A percentile compares a stretch with the other conserved stretches of the same genome.
These are phyloP conservation scores for Coenonympha glycerion DNA, from an alignment of 2,888 invertebrate genomes.

Conservation along the genomic window DNA sequence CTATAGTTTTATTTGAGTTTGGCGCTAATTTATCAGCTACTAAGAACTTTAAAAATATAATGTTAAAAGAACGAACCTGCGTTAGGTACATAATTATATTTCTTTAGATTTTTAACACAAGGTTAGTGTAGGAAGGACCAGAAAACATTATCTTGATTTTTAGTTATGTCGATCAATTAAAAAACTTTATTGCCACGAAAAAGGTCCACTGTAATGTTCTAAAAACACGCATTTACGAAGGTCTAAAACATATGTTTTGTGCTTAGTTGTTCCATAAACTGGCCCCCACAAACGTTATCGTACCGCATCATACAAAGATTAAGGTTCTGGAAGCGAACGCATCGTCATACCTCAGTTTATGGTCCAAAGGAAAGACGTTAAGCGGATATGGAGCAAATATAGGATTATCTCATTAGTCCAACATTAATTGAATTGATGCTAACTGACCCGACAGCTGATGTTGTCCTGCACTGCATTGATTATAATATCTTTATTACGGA, in stretches of 20 bases:
- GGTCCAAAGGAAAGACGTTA: constrained; percentile 35
- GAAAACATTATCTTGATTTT: neutral
- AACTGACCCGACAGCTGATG: no score
- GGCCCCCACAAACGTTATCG: constrained; percentile 61
- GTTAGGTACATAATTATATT: no score
- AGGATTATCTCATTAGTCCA: no score
- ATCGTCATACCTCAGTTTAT: constrained; percentile 62
- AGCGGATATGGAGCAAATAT: no score
- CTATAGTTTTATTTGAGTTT: no score
- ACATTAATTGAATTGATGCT: no score
- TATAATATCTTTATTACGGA: no score
- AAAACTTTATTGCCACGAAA: constrained; percentile 1
- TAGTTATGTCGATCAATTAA: neutral
- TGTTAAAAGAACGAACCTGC: no score
- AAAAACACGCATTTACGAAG: constrained; percentile 3
- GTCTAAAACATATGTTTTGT: constrained; percentile 12
- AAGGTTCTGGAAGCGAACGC: constrained; percentile 63
- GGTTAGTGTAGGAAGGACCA: no score
- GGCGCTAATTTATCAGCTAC: no score
- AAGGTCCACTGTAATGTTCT: neutral
- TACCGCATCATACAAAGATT: constrained; percentile 64
- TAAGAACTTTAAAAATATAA: no score
- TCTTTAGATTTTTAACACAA: neutral
- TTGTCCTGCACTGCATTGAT: no score
- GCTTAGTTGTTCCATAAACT: constrained; percentile 28